Evolutionary conservation across 2,797 vertebrate genomes (phyloP), one percentile per base, ranked within the genome.

Genomic region (Rhinoraja longicauda): DNA sequence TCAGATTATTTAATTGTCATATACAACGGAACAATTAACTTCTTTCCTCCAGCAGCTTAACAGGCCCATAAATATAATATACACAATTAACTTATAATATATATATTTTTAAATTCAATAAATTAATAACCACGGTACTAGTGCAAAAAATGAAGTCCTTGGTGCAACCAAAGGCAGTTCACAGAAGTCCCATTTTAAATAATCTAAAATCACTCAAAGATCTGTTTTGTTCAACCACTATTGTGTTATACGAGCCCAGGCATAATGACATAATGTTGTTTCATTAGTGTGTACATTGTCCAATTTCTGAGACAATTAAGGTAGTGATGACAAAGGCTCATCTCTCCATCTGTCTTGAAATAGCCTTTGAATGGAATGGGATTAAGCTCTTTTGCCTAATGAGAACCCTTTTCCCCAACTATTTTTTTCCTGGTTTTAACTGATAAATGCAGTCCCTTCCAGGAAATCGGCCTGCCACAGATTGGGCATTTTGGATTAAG

Each of bases 131-230:
- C 45, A 45, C 45, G 45, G 53, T 53, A 53, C 45, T 6, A 5
- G 45, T 53, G 45, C 45, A 53, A 53, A 53, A 53, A 45, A 45
- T 45, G 45, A 45, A 53, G 4, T 53, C 45, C 45, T 53, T 53
- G 45, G 45, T 5, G 4, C 45, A 53, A 53, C 45, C 4, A 53
- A 53, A 53, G 45, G 53, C 45, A 5, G 45, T 5, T 45, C 45
- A 53, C 45, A 53, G 45, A 53, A 53, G 45, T n/a, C 97, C 0
- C 95, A 96, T 0, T 93, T 96, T 94, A 96, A 95, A 93, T 99
- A 98, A 98, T 96, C 97, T 0, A 98, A 99, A 95, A 97, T 98
- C 93, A 97, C 96, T 29, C 96, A 98, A 99, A 96, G 98, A 97
- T 96, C 26, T n/a, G 32, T 17, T 78, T 57, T 26, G 29, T 17